Conservation (phyloP, 2,797 vertebrate species). For the Pangasius krempfi region DNA sequence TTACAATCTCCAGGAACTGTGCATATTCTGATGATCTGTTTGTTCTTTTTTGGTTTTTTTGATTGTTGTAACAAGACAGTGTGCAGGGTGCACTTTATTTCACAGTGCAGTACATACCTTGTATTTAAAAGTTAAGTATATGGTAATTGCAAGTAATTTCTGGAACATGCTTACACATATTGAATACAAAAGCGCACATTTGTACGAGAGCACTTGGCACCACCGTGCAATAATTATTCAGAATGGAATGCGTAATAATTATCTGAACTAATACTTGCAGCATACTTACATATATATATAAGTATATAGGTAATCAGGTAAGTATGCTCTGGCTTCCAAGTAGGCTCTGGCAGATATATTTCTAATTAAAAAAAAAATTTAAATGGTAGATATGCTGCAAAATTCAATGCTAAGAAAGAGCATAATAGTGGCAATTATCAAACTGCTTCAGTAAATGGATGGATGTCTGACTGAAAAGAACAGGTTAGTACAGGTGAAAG, state of each 20-base stretch:
- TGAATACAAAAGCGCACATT: not conserved
- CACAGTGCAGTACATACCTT: not conserved
- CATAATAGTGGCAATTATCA: not conserved
- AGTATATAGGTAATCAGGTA: no score
- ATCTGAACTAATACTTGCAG: not conserved
- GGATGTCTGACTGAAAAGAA: not conserved
- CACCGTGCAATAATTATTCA: not conserved
- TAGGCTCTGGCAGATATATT: not conserved
- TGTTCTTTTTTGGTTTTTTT: not conserved
- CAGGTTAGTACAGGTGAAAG: not conserved
- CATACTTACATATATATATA: not conserved
- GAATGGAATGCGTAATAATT: not conserved
- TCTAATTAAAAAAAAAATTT: not conserved
- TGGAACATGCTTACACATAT: not conserved
- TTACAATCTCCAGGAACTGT: not conserved
- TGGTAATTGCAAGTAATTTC: not conserved
- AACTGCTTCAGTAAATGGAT: not conserved
- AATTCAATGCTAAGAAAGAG: not conserved
- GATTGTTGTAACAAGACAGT: not conserved
- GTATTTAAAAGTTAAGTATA: not conserved
- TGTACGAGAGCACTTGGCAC: not conserved
- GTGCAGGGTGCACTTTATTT: not conserved
- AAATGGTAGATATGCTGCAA: not conserved
- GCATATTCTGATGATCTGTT: not conserved
- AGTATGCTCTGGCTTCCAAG: not conserved